phyloP scores from a whole-genome alignment of 2,888 invertebrate species.

The Beris chalybata region DNA sequence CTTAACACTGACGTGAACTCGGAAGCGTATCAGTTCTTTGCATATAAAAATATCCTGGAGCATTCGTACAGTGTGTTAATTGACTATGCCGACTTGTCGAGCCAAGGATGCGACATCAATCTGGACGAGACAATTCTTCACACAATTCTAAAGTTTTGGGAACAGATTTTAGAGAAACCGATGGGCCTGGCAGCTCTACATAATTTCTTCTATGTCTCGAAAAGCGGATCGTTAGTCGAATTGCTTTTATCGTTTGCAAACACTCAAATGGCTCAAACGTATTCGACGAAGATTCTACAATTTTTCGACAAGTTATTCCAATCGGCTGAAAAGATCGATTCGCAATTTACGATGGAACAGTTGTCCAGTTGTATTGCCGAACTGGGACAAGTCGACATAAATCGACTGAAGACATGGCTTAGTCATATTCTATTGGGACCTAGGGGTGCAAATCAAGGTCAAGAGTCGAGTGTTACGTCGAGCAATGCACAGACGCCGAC shows the following conservation, averaged over 20 bases:
- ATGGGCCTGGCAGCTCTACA: constrained; percentile 81
- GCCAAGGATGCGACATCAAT: constrained; percentile 44
- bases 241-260: constrained; percentile 80
- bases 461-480: constrained; percentile 56
- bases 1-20: constrained; percentile 47
- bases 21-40: constrained; percentile 66
- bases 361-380: constrained; percentile 69
- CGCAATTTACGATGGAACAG: constrained; percentile 65
- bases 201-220: constrained; percentile 71
- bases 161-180: constrained; percentile 79
- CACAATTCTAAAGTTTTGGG: constrained; percentile 71
- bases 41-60: constrained; percentile 66
- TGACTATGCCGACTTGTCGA: constrained; percentile 59
- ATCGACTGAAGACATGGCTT: constrained; percentile 66
- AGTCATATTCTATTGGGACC: constrained; percentile 68
- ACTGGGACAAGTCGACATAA: constrained; percentile 65
- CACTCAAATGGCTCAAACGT: constrained; percentile 69
- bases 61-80: constrained; percentile 71
- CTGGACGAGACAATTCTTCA: constrained; percentile 52
- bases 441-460: constrained; percentile 47
- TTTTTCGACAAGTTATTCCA: constrained; percentile 76
- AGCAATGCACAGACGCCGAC: constrained; percentile 61
- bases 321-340: constrained; percentile 64
- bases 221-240: constrained; percentile 71
- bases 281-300: constrained; percentile 76